Base-by-base conservation (phyloP, 2,797 vertebrate genomes). In the Setipinna tenuifilis region DNA sequence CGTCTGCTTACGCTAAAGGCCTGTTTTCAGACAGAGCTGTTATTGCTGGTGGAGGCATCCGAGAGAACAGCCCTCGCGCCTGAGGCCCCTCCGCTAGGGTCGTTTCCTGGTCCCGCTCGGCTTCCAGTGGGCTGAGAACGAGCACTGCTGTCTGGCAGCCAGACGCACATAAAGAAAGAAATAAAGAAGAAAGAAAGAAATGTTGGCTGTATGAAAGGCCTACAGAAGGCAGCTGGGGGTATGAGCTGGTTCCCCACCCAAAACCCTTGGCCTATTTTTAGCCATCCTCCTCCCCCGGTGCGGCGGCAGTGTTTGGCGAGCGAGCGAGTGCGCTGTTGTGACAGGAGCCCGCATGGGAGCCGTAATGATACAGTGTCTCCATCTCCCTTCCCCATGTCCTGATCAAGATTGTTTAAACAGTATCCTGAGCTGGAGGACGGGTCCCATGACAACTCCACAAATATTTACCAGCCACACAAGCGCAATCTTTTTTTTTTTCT, bases 381-480 rank as follows among this genome's bases (percentile, higher is more conserved):
- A 88, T 94, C 92, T 92, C 90, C 89, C 91, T 75, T 91, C 90
- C 90, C 44, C 87, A 59, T 91, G 91, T 91, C 93, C 91, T 89
- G 93, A 95, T 95, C 94, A 89, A 92, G 94, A 95, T 94, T 95
- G 95, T 96, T 96, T 95, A 94, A 96, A 94, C 95, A 93, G 94
- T 90, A 94, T 95, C 92, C 93, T 94, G 93, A 92, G 93, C 93
- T 87, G 90, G 91, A 78, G 71, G 92, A 93, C 91, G 91, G 95
- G 94, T 95, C 93, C 95, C 95, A 95, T 95, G 95, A 95, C 95
- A 95, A 96, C 95, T 90, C 89, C 87, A 92, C 92, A 95, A 97
- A 97, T 96, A 97, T 96, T 96, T 96, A 96, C 94, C 89, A 86
- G 89, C 89, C 85, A 88, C 89, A 89, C 83, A 71, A 46, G 85